Base-by-base conservation (phyloP, 2,113 vertebrate genomes). In the Entomyzon cyanotis region DNA sequence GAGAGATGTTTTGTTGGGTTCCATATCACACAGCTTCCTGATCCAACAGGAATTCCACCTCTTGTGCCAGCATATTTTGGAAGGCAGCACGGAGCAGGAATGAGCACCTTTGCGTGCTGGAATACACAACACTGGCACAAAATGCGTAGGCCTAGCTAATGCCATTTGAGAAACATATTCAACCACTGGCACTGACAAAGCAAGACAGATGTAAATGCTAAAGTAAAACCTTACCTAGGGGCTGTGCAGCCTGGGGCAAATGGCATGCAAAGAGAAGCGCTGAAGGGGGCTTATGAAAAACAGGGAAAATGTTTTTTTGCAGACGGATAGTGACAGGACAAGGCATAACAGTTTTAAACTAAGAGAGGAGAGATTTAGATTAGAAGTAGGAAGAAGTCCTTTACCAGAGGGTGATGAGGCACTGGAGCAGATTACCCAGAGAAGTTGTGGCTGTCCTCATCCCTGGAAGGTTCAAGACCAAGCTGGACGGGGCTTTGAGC, bases 41-140 rank as follows among this genome's bases (percentile, higher is more conserved):
- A 23, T 33, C 33, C 41, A 22, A 18, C 11, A 39, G 59, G 24
- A 73, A 12, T 41, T 28, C 49, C 27, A 28, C 4, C 31, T 42
- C 37, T 21, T 5, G 7, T 10, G 7, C 35, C 33, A 15, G 30
- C 5, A 5, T 11, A 1, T 13, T 78, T 21, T 25, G 37, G 83
- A n/a, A 85, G 41, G 53, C 1, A 7, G 33, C 0, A 0, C 0
- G 0, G 56, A 37, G 15, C 22, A 68, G n/a, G 21, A 50, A 31
- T 0, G 11, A 62, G 13, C 15, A 15, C 31, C 14, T 5, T 7
- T n/a, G n/a, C n/a, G n/a, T n/a, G n/a, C n/a, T n/a, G n/a, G n/a
- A n/a, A n/a, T n/a, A n/a, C n/a, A n/a, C n/a, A n/a, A n/a, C n/a
- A n/a, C n/a, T n/a, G n/a, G n/a, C n/a, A n/a, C n/a, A n/a, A n/a